Evolutionary conservation across 2,888 invertebrate genomes (phyloP), one percentile per base, ranked within the genome.

Genomic region (Neoascia interrupta): DNA sequence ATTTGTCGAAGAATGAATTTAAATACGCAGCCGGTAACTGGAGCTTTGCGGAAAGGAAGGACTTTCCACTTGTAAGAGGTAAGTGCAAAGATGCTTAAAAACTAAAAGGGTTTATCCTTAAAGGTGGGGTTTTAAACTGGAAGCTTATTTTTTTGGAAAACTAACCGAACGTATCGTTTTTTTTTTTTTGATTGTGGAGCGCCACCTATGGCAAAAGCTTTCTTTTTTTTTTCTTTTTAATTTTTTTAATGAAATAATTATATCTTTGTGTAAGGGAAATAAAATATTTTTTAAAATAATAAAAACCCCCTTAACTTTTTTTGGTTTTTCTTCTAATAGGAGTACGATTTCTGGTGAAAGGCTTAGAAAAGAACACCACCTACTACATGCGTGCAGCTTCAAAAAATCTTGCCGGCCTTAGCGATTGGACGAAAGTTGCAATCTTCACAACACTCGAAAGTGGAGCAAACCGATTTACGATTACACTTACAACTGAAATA

Each of bases 311-410:
- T 5, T 39, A n/a, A 23, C 11, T 45, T 34, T 2, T 34, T 63
- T n/a, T n/a, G n/a, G n/a, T n/a, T n/a, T n/a, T n/a, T n/a, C n/a
- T n/a, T n/a, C n/a, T n/a, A n/a, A 26, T 85, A 91, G 91, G 89
- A 58, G 89, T 88, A 39, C 89, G 88, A 18, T 91, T 91, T 82
- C 83, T 89, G 1, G 83, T 92, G 19, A 84, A 87, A 0, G 85
- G 89, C 53, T 85, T 92, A 8, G 83, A 87, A 34, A 86, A 86
- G 11, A 89, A 90, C 81, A 91, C 91, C 5, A 89, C 89, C 31
- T 92, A 91, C 84, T 88, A 90, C 66, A 87, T 91, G 81, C 86
- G 90, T 26, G 91, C 90, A 1, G 91, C 91, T 36, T 89, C 91
- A 0, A 87, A 87, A 51, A 92, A 92, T 84, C 84, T 88, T 19